Conservation (phyloP, 2,113 vertebrate genomes). For the Pterocles orientalis region DNA sequence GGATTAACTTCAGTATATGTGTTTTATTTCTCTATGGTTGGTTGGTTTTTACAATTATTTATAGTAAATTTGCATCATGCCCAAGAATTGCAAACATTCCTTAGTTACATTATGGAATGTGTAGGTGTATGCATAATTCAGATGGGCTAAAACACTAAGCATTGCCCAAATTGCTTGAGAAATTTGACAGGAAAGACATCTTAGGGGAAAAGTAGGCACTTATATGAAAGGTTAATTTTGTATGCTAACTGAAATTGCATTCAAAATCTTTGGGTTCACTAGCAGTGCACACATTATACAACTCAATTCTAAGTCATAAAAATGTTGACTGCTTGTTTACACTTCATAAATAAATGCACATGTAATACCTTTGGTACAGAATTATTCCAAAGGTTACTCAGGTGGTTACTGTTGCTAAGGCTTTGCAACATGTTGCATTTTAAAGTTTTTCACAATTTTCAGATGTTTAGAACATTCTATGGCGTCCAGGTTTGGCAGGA, state of each 20-base stretch:
- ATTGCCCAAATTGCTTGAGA: constrained; percentile 54
- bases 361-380: not conserved
- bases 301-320: not conserved
- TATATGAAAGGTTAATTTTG: constrained; percentile 43
- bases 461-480: not conserved
- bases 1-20: constrained; percentile 42
- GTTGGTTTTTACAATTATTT: constrained; percentile 58
- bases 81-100: constrained; percentile 25
- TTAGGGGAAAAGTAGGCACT: constrained; percentile 25
- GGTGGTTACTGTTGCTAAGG: not conserved
- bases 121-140: constrained; percentile 61
- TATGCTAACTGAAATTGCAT: constrained; percentile 18
- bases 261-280: constrained; percentile 17
- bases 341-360: not conserved
- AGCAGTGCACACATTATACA: not conserved
- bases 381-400: not conserved
- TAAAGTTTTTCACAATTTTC: not conserved
- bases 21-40: constrained; percentile 35
- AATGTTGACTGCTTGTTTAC: not conserved
- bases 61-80: constrained; percentile 56
- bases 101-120: constrained; percentile 47
- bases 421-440: not conserved
- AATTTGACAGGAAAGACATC: constrained; percentile 33
- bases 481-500: not conserved
- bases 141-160: constrained; percentile 33